A percentile compares a stretch with the other conserved stretches of the same genome.
phyloP scores from a whole-genome alignment of 2,888 invertebrate species.

The Agonopterix alstromeriana region DNA sequence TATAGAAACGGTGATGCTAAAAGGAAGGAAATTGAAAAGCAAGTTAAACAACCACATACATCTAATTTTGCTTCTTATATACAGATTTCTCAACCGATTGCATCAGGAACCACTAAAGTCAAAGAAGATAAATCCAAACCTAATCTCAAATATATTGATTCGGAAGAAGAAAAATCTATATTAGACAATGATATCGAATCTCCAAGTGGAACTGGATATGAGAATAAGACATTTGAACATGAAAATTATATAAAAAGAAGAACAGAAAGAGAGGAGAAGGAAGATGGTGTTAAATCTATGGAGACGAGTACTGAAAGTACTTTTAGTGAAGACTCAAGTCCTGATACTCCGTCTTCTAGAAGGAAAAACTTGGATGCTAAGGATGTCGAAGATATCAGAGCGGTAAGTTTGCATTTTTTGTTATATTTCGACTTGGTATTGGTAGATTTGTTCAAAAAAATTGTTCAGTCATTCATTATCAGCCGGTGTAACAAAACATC shows the following conservation, averaged over 20 bases:
- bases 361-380: conserved; percentile 48
- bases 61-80: conserved; percentile 80
- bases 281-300: conserved; percentile 58
- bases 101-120: conserved; percentile 52
- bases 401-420: conserved; percentile 43
- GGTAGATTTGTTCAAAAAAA: not conserved
- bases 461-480: not conserved
- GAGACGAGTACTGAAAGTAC: conserved; percentile 68
- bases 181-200: conserved; percentile 65
- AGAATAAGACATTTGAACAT: conserved; percentile 68
- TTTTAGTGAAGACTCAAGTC: conserved; percentile 59
- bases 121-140: conserved; percentile 29
- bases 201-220: conserved; percentile 66
- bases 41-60: conserved; percentile 66
- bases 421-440: not conserved
- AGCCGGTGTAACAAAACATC: too few relatives aligned
- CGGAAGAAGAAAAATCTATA: conserved; percentile 43
- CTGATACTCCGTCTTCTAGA: conserved; percentile 55
- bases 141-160: conserved; percentile 59
- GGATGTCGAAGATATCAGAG: conserved; percentile 54
- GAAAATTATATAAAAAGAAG: conserved; percentile 65
- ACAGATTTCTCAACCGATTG: conserved; percentile 70
- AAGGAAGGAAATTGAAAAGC: conserved; percentile 62
- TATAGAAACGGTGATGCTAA: conserved; percentile 35
- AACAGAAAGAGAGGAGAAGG: conserved; percentile 36